Conservation (phyloP, 2,113 vertebrate species). For the Suncus etruscus region DNA sequence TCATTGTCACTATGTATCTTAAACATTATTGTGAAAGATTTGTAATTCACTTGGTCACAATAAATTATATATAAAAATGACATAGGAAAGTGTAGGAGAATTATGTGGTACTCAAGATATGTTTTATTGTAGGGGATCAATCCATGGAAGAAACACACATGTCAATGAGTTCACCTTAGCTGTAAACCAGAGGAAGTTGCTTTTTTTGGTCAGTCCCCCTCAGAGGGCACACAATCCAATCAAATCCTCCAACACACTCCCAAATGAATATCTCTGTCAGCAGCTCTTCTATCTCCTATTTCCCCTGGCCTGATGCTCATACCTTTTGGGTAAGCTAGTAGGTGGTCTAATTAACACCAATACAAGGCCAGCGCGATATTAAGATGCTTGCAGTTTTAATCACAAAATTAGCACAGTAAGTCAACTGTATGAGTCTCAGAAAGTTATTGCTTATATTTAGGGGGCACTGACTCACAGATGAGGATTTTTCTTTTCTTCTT, state of each 20-base stretch:
- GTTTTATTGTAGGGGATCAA: background rate
- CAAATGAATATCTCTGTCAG: too few species aligned
- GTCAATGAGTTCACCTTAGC: background rate
- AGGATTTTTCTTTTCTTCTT: background rate
- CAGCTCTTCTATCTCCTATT: too few species aligned
- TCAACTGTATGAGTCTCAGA: background rate
- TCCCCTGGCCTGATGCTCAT: too few species aligned
- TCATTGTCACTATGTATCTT: too few species aligned
- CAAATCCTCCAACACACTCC: too few species aligned
- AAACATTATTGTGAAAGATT: too few species aligned
- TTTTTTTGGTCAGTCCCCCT: background rate
- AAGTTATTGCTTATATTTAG: background rate
- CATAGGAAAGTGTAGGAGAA: background rate
- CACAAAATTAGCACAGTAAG: background rate
- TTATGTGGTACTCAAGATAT: rapidly evolving
- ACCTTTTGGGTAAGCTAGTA: too few species aligned
- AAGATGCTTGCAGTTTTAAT: background rate
- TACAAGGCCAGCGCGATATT: background rate
- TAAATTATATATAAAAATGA: too few species aligned
- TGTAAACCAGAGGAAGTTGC: background rate
- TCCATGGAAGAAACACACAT: background rate
- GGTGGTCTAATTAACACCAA: too few species aligned
- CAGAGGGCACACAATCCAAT: too few species aligned
- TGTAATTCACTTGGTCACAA: too few species aligned
- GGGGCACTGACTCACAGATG: too few species aligned